A percentile compares a stretch with the other conserved stretches of the same genome.
These are phyloP conservation scores for Portunus trituberculatus DNA, from an alignment of 1,140 invertebrate genomes.

Conservation along the genomic window DNA sequence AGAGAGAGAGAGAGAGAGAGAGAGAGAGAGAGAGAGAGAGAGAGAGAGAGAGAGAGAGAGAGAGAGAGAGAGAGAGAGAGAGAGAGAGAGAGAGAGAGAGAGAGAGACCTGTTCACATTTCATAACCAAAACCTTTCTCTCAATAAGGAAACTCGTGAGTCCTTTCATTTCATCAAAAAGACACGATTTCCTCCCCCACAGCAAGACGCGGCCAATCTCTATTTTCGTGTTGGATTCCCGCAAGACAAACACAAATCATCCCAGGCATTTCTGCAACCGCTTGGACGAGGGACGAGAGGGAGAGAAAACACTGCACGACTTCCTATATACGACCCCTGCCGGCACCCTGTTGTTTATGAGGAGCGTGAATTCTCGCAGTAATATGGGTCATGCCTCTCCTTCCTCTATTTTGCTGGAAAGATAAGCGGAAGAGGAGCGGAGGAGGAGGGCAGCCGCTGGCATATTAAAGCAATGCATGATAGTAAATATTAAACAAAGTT, in stretches of 20 bases:
- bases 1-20: no score
- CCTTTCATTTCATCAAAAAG: conserved; percentile 23
- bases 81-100: no score
- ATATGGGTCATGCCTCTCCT: conserved; percentile 20
- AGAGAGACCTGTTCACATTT: no score
- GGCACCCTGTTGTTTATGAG: background rate
- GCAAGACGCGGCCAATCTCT: background rate
- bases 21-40: no score
- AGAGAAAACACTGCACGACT: background rate
- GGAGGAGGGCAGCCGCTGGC: background rate
- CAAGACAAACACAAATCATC: conserved; percentile 22
- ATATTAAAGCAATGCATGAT: background rate
- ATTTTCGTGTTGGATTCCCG: background rate
- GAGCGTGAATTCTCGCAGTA: conserved; percentile 10
- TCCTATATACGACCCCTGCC: background rate
- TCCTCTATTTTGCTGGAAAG: background rate
- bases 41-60: no score
- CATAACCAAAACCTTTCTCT: background rate
- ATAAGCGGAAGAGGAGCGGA: background rate
- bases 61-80: no score
- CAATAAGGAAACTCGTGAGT: background rate
- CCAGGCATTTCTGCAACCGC: background rate
- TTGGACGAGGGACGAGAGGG: background rate
- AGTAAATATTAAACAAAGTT: background rate
- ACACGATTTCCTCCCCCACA: background rate